Conservation (phyloP, 2,113 vertebrate genomes). For the Serinus canaria region DNA sequence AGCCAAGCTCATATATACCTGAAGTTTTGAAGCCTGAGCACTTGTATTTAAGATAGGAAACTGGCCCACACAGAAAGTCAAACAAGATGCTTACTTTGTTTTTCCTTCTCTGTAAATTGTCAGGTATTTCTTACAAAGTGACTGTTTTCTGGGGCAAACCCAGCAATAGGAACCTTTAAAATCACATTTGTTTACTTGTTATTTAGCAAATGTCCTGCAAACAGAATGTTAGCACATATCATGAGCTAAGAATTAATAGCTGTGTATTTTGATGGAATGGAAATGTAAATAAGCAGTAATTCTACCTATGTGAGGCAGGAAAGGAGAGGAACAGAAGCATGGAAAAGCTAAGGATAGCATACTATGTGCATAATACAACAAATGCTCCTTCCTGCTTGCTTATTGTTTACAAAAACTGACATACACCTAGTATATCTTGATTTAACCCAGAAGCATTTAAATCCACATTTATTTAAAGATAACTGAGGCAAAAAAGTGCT, state of each 20-base stretch:
- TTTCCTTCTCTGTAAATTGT: not conserved
- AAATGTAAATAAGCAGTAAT: not conserved
- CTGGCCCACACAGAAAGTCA: not conserved
- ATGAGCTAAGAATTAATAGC: not conserved
- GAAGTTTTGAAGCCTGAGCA: not conserved
- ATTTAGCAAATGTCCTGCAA: not conserved
- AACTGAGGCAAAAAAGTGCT: not conserved
- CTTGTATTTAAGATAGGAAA: not conserved
- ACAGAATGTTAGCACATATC: not conserved
- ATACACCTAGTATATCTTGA: accelerated
- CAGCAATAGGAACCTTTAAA: not conserved
- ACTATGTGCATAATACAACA: not conserved
- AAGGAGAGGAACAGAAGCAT: not conserved
- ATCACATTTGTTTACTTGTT: not conserved
- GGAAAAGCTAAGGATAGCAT: not conserved
- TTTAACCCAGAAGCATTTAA: not conserved
- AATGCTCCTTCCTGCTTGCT: not conserved
- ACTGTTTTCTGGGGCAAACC: not conserved
- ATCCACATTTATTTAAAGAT: not conserved
- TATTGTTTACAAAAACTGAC: not conserved
- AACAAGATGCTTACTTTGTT: not conserved
- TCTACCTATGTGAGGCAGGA: not conserved
- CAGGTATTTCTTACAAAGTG: not conserved
- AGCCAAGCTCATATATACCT: no score
- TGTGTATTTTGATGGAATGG: not conserved